A percentile compares a stretch with the other conserved stretches of the same genome.
Evolutionary conservation across 2,113 vertebrate genomes (phyloP).

Genomic region (Chrysemys picta): DNA sequence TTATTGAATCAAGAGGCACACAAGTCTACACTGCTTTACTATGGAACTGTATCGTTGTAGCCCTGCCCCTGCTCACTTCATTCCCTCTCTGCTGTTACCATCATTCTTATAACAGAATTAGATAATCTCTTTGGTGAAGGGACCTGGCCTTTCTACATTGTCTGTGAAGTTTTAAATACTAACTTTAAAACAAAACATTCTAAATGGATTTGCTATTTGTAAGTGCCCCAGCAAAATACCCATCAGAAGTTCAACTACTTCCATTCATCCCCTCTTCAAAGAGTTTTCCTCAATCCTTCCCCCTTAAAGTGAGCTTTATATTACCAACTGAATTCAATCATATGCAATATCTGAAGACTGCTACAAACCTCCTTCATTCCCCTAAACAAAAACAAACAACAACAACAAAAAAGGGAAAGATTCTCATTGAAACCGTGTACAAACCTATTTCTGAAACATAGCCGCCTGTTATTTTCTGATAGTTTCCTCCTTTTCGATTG

Average conservation of each 20-base stretch:
- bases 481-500: slow-evolving; percentile 83
- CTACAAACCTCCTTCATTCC: accelerated
- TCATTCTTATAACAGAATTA: background rate
- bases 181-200: background rate
- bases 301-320: background rate
- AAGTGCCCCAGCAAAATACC: background rate
- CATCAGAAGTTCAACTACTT: background rate
- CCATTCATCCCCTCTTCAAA: background rate
- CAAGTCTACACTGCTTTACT: background rate
- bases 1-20: background rate
- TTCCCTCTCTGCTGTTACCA: background rate
- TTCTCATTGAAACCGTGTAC: slow-evolving; percentile 19
- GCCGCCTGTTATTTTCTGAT: slow-evolving; percentile 77
- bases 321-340: background rate
- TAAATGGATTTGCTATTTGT: background rate
- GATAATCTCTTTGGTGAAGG: background rate
- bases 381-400: background rate
- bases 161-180: background rate
- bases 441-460: slow-evolving; percentile 85
- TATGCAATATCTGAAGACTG: background rate
- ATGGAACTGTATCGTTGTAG: no score
- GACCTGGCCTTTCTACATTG: accelerated
- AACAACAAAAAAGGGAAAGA: background rate
- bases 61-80: background rate
- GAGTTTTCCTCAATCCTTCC: background rate